These are phyloP conservation scores for Hepsetus odoe DNA, from an alignment of 2,113 vertebrate species.

Conservation along the genomic window DNA sequence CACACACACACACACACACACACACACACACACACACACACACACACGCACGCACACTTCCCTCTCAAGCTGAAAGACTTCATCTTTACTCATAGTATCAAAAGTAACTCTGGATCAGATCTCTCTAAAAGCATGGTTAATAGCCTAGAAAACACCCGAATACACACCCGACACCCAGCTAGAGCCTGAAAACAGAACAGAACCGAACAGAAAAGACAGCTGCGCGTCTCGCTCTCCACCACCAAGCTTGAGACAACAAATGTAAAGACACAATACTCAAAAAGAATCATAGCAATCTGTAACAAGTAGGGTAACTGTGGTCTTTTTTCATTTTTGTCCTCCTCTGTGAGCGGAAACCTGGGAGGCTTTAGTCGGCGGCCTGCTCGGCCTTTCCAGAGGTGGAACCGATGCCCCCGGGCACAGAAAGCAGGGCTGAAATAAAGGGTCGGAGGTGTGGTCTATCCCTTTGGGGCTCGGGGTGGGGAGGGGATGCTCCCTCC, in stretches of 20 bases:
- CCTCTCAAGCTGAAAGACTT: slow-evolving; percentile 34
- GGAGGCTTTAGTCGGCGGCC: slow-evolving; percentile 76
- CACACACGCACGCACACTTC: slow-evolving; percentile 20
- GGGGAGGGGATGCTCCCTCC: neutral
- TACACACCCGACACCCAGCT: slow-evolving; percentile 14
- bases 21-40: slow-evolving; percentile 17
- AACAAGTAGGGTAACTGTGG: slow-evolving; percentile 36
- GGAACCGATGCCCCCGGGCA: slow-evolving; percentile 33
- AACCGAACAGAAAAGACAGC: no score
- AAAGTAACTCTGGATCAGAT: slow-evolving; percentile 45
- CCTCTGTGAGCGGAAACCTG: slow-evolving; percentile 74
- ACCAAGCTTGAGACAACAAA: slow-evolving; percentile 51
- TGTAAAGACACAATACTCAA: slow-evolving; percentile 61
- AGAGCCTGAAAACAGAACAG: neutral
- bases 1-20: slow-evolving; percentile 36
- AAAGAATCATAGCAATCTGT: slow-evolving; percentile 49
- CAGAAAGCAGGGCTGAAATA: no score
- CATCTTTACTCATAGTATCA: slow-evolving; percentile 50
- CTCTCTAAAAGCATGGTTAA: slow-evolving; percentile 48
- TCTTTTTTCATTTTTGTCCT: slow-evolving; percentile 3
- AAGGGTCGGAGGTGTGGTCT: slow-evolving; percentile 30
- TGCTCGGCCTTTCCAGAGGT: slow-evolving; percentile 8
- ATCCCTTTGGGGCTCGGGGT: slow-evolving; percentile 8
- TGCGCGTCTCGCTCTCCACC: slow-evolving; percentile 7
- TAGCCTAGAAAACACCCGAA: slow-evolving; percentile 12